Percentiles rank a stretch among this genome's conserved stretches.
Evolutionary conservation across 2,113 vertebrate genomes (phyloP).

Genomic region (Petromus typicus): DNA sequence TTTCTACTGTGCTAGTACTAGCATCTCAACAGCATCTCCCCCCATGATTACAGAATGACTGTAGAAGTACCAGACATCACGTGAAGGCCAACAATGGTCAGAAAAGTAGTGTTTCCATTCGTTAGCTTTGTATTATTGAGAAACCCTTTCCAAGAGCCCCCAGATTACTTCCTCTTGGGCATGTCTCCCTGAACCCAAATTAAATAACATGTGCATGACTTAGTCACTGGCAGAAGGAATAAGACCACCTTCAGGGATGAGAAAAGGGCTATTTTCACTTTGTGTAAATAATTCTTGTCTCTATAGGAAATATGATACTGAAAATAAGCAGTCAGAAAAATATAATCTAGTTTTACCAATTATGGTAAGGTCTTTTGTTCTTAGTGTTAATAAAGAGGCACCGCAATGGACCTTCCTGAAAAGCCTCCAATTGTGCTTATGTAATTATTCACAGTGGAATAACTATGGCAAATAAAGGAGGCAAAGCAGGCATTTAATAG

Average conservation of each 20-base stretch:
- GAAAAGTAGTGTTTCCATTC: not conserved
- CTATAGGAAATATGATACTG: not conserved
- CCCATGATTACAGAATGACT: not conserved
- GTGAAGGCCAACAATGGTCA: not conserved
- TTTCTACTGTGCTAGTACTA: not conserved
- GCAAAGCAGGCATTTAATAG: conserved; percentile 69
- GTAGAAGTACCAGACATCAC: not conserved
- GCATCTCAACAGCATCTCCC: not conserved
- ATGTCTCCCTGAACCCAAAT: not conserved
- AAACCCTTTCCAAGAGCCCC: not conserved
- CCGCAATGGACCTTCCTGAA: not conserved
- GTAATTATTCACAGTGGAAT: conserved; percentile 61
- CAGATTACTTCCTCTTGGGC: not conserved
- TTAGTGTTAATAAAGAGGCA: conserved; percentile 42
- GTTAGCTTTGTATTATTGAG: not conserved
- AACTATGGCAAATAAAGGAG: conserved; percentile 67
- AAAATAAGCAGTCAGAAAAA: conserved; percentile 40
- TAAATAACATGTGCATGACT: not conserved
- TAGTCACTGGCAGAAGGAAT: not conserved
- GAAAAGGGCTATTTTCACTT: not conserved
- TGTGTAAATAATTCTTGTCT: conserved; percentile 21
- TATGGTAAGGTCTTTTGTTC: conserved; percentile 51
- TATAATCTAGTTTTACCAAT: conserved; percentile 1
- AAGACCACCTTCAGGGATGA: not conserved
- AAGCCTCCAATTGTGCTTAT: conserved; percentile 58